These are phyloP conservation scores for Acleris emargana DNA, from an alignment of 2,888 invertebrate species.

Conservation along the genomic window DNA sequence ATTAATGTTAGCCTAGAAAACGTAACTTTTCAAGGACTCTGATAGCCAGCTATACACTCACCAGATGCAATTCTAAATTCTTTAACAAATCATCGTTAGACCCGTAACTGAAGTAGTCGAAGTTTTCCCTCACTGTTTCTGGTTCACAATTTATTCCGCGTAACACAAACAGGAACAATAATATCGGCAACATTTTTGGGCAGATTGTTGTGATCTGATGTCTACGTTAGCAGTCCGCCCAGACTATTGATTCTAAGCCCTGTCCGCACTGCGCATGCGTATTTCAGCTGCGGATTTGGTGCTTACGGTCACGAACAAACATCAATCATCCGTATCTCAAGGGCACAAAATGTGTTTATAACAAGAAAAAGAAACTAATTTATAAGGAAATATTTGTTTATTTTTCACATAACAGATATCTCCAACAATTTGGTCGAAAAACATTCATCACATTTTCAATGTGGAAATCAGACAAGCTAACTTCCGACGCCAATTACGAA, in stretches of 20 bases:
- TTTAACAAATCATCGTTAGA: slow-evolving; percentile 70
- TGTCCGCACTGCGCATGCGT: slow-evolving; percentile 67
- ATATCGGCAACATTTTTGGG: slow-evolving; percentile 61
- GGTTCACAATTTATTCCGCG: slow-evolving; percentile 68
- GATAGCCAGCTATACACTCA: slow-evolving; percentile 49
- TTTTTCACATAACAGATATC: slow-evolving; percentile 54
- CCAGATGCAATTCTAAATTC: slow-evolving; percentile 70
- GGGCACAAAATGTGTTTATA: slow-evolving; percentile 53
- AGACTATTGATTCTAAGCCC: slow-evolving; percentile 67
- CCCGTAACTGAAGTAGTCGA: slow-evolving; percentile 76
- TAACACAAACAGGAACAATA: slow-evolving; percentile 54
- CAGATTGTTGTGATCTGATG: slow-evolving; percentile 62
- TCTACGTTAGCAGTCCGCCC: slow-evolving; percentile 54
- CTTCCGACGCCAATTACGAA: slow-evolving; percentile 66
- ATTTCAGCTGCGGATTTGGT: slow-evolving; percentile 47
- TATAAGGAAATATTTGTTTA: slow-evolving; percentile 63
- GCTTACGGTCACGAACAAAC: slow-evolving; percentile 38
- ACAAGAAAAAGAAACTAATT: slow-evolving; percentile 44
- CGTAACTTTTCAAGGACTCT: neutral
- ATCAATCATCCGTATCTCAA: slow-evolving; percentile 52
- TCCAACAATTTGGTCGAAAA: slow-evolving; percentile 56
- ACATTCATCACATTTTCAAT: slow-evolving; percentile 52
- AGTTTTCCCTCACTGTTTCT: slow-evolving; percentile 75
- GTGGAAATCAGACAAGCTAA: slow-evolving; percentile 36
- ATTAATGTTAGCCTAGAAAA: neutral